Percentiles rank a stretch among this genome's conserved stretches.
Evolutionary conservation across 2,113 vertebrate species (phyloP).

Genomic region (Chaetodon auriga): DNA sequence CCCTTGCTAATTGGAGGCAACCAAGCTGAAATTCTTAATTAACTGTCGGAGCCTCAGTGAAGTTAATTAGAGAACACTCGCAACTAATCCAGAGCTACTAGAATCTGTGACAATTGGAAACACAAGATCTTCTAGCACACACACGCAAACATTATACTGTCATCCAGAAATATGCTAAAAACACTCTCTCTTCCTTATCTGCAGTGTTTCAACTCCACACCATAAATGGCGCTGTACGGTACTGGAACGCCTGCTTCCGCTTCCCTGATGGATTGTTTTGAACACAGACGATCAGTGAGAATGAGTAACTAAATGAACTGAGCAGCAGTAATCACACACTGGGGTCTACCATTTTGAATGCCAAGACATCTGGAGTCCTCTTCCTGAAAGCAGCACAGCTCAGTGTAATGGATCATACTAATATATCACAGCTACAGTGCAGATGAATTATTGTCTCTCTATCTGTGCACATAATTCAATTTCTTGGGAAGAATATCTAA

Average conservation of each 20-base stretch:
- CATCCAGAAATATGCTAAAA: conserved; percentile 30
- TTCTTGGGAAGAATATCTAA: conserved; percentile 4
- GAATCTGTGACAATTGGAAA: conserved; percentile 83
- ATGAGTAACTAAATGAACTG: conserved; percentile 53
- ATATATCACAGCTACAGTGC: conserved; percentile 50
- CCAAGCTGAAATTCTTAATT: conserved; percentile 89
- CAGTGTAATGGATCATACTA: conserved; percentile 35
- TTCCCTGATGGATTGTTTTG: conserved; percentile 56
- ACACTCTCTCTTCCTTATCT: conserved; percentile 6
- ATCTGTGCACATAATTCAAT: conserved; percentile 39
- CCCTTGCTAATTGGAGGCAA: conserved; percentile 87
- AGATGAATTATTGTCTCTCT: conserved; percentile 45
- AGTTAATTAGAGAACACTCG: conserved; percentile 88
- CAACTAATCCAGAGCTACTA: conserved; percentile 83
- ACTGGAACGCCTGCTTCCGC: background rate
- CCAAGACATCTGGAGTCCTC: conserved; percentile 59
- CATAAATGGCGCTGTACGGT: conserved; percentile 22
- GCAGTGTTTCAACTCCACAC: conserved; percentile 12
- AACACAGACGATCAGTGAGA: conserved; percentile 64
- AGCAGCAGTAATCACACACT: conserved; percentile 57
- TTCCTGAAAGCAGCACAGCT: conserved; percentile 49
- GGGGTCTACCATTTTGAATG: conserved; percentile 42
- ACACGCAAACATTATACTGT: conserved; percentile 6
- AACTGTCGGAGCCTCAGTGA: conserved; percentile 86
- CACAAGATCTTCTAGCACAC: conserved; percentile 61